A percentile compares a stretch with the other conserved stretches of the same genome.
These are phyloP conservation scores for Sinosuthora webbiana DNA, from an alignment of 2,113 vertebrate genomes.

Conservation along the genomic window DNA sequence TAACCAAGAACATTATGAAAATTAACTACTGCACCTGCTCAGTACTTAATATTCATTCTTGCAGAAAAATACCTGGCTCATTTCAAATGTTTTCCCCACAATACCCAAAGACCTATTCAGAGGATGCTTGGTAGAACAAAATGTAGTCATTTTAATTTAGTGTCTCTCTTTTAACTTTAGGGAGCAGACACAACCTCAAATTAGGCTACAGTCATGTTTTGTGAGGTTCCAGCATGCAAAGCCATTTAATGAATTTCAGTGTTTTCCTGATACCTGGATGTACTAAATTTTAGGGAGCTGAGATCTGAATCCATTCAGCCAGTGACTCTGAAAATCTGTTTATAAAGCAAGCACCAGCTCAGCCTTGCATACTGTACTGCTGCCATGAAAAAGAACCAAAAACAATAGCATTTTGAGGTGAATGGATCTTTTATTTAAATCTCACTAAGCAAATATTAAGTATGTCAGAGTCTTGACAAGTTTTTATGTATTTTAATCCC, in stretches of 20 bases:
- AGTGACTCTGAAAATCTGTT: not conserved
- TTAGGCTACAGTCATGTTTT: not conserved
- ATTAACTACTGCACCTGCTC: slow-evolving; percentile 60
- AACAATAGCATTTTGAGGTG: not conserved
- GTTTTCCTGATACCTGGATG: not conserved
- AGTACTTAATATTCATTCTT: slow-evolving; percentile 31
- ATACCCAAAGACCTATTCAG: not conserved
- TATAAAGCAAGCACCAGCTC: not conserved
- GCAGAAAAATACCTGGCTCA: slow-evolving; percentile 1
- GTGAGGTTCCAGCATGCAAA: not conserved
- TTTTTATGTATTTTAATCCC: slow-evolving; percentile 28
- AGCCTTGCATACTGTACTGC: not conserved
- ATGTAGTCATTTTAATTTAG: not conserved
- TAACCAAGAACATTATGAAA: slow-evolving; percentile 56
- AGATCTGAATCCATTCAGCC: not conserved
- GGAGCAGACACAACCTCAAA: not conserved
- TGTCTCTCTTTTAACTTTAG: not conserved
- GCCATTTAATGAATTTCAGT: not conserved
- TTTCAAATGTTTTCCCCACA: not conserved
- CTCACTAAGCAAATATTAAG: slow-evolving; percentile 19
- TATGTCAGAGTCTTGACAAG: not conserved
- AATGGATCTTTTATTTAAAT: slow-evolving; percentile 26
- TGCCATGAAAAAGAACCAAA: not conserved
- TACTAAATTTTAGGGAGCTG: not conserved
- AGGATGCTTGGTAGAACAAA: not conserved